phyloP scores from a whole-genome alignment of 2,113 vertebrate genomes.

The Solea senegalensis region DNA sequence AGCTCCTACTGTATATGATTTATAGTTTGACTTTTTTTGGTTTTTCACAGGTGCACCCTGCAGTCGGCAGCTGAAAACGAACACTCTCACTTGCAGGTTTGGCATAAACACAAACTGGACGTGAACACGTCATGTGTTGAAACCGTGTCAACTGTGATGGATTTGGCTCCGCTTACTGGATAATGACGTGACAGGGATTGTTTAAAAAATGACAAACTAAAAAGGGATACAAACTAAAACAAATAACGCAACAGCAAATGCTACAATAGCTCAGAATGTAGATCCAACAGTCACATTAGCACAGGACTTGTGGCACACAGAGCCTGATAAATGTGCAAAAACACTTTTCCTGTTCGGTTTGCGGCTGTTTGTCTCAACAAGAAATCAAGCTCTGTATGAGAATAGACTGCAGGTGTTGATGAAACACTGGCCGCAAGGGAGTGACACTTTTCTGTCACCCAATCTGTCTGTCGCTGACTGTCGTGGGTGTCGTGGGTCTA shows the following conservation, averaged over 20 bases:
- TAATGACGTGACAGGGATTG: slow-evolving; percentile 14
- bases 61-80: slow-evolving; percentile 68
- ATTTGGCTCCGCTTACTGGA: slow-evolving; percentile 14
- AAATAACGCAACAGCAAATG: not conserved
- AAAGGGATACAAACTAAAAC: not conserved
- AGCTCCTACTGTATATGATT: slow-evolving; percentile 24
- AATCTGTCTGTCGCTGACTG: too few relatives aligned
- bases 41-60: slow-evolving; percentile 65
- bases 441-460: too few relatives aligned
- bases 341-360: not conserved
- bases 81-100: slow-evolving; percentile 14
- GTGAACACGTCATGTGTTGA: slow-evolving; percentile 16
- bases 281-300: not conserved
- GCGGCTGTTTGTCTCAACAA: too few relatives aligned
- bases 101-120: slow-evolving; percentile 44
- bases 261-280: not conserved
- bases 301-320: not conserved
- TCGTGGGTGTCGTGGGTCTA: too few relatives aligned
- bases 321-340: not conserved
- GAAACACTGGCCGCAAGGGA: too few relatives aligned
- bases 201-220: slow-evolving; percentile 3
- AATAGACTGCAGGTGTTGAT: too few relatives aligned
- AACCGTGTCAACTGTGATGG: slow-evolving; percentile 26
- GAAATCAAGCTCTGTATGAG: too few relatives aligned
- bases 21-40: slow-evolving; percentile 44